These are phyloP conservation scores for Battus philenor DNA, from an alignment of 1,140 invertebrate genomes.

Conservation along the genomic window DNA sequence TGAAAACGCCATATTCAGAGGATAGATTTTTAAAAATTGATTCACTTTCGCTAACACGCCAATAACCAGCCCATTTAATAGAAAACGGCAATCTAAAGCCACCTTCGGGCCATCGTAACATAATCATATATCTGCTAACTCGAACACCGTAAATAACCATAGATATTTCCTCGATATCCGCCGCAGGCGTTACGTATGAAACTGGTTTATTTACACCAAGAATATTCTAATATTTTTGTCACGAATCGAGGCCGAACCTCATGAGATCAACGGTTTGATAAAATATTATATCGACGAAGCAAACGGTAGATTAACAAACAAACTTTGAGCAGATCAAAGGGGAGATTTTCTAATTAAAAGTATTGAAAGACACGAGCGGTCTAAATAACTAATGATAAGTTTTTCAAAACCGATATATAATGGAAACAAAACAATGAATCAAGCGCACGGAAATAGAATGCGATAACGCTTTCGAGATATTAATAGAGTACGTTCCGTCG, in stretches of 20 bases:
- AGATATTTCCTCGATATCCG: conserved; percentile 3
- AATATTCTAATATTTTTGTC: conserved; percentile 3
- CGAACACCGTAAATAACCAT: conserved; percentile 7
- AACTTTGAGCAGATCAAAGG: conserved; percentile 9
- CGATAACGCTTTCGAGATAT: conserved; percentile 28
- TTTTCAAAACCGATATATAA: conserved; percentile 1
- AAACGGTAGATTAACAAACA: conserved; percentile 1
- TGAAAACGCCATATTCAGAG: too few relatives aligned
- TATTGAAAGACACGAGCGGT: not conserved
- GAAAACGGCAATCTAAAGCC: too few relatives aligned
- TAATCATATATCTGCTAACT: conserved; percentile 3
- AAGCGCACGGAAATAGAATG: conserved; percentile 34
- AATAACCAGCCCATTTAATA: too few relatives aligned
- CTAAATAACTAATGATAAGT: not conserved
- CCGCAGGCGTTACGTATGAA: not conserved
- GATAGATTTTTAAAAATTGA: too few relatives aligned
- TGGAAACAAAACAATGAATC: conserved; percentile 21
- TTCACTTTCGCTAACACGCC: too few relatives aligned
- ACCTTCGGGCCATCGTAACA: not conserved
- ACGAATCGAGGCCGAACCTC: not conserved
- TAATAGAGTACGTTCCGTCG: conserved; percentile 27
- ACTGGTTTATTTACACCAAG: conserved; percentile 2
- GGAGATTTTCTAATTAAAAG: not conserved
- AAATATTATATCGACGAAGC: not conserved
- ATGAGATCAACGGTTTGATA: conserved; percentile 2